Evolutionary conservation across 1,140 invertebrate species (phyloP), one percentile per base, ranked within the genome.

Genomic region (Sycobia sp.): DNA sequence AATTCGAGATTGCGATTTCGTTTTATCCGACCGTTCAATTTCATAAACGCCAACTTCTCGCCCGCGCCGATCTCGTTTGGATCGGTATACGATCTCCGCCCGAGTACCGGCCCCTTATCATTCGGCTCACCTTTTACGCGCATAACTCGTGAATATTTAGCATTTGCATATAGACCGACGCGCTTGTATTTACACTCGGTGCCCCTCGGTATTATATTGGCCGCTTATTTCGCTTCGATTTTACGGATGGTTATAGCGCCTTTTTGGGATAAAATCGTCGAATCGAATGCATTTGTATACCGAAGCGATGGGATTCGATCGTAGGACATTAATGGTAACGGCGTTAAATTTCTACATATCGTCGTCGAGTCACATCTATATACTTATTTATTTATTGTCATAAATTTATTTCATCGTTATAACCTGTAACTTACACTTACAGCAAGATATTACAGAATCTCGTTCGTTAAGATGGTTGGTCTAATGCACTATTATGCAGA

Each of bases 121-220:
- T 51, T 65, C 58, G n/a, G n/a, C n/a, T n/a, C n/a, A n/a, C n/a
- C n/a, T n/a, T n/a, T n/a, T n/a, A n/a, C n/a, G n/a, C 55, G 36
- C 57, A 60, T 38, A 54, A 41, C 41, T 32, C 34, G 34, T 47
- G 46, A 49, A 66, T 61, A 49, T 39, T 51, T 39, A 62, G 41
- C 34, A 67, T 66, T 70, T 56, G 49, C 43, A 67, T 69, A 67
- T 69, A 67, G 59, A 25, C 56, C 62, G 25, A n/a, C n/a, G 27
- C 51, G 11, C 11, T 10, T 46, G 65, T 71, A 71, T 69, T 72
- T 63, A 68, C 63, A 71, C 71, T 71, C 65, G 5, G 62, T 69
- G 70, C 46, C 22, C 34, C 4, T 1, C 32, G n/a, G 32, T 22
- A 36, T 23, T 63, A 8, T 29, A 16, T 20, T 32, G 5, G n/a